These are phyloP conservation scores for Theristicus caerulescens DNA, from an alignment of 2,113 vertebrate genomes.

Conservation along the genomic window DNA sequence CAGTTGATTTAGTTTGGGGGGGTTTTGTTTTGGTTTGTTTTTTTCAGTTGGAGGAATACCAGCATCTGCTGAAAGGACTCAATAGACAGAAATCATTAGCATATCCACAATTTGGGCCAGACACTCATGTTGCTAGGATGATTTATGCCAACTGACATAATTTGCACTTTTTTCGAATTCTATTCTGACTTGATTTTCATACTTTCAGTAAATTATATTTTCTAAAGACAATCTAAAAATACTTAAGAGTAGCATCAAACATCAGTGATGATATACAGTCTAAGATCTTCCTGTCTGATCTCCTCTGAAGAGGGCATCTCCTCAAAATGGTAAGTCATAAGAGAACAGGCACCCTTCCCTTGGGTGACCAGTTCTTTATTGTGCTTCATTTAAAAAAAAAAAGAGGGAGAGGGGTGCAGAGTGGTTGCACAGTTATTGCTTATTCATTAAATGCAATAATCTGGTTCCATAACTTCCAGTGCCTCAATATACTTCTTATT, in stretches of 20 bases:
- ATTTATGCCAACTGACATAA: neutral
- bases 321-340: neutral
- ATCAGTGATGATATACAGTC: neutral
- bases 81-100: neutral
- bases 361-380: neutral
- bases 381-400: neutral
- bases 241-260: neutral
- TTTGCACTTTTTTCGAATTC: neutral
- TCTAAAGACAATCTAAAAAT: neutral
- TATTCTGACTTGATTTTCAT: neutral
- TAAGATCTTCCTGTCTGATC: neutral
- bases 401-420: accelerated
- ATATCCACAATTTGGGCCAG: neutral
- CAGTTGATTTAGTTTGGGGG: neutral
- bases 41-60: neutral
- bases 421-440: neutral
- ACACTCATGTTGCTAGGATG: neutral
- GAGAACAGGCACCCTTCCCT: neutral
- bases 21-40: neutral
- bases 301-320: neutral
- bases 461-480: neutral
- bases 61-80: neutral
- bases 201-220: neutral
- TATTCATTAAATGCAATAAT: neutral
- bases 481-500: neutral